These are phyloP conservation scores for Kryptolebias ocellatus DNA, from an alignment of 2,797 vertebrate genomes.

Conservation along the genomic window DNA sequence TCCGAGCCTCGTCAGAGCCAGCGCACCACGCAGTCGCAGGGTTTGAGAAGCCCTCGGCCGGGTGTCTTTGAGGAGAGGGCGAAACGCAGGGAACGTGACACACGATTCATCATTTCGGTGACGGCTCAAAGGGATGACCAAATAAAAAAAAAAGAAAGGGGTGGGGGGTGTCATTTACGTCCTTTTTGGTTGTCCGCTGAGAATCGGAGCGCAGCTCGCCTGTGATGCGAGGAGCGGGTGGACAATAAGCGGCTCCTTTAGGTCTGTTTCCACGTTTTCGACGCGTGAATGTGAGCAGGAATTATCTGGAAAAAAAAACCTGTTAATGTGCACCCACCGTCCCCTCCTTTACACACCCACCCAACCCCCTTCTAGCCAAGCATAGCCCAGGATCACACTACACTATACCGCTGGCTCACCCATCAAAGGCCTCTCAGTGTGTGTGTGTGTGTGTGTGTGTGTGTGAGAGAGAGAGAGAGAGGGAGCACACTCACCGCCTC, in stretches of 20 bases:
- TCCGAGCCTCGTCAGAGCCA: slow-evolving; percentile 32
- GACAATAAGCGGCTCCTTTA: slow-evolving; percentile 54
- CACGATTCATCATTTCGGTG: slow-evolving; percentile 15
- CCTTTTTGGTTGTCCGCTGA: slow-evolving; percentile 15
- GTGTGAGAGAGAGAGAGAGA: background rate
- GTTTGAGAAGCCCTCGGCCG: background rate
- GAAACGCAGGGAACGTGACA: slow-evolving; percentile 20
- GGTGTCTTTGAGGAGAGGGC: slow-evolving; percentile 8
- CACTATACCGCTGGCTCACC: slow-evolving; percentile 53
- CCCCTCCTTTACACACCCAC: slow-evolving; percentile 31
- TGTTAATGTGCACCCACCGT: slow-evolving; percentile 56
- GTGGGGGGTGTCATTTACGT: slow-evolving; percentile 20
- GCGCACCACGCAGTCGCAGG: slow-evolving; percentile 16
- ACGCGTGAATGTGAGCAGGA: slow-evolving; percentile 16
- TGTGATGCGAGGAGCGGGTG: slow-evolving; percentile 31
- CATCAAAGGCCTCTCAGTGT: slow-evolving; percentile 62
- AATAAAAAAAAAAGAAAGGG: no score
- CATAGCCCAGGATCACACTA: slow-evolving; percentile 60
- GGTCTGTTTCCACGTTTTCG: slow-evolving; percentile 25
- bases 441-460: slow-evolving; percentile 31
- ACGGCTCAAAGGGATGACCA: background rate
- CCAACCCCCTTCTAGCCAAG: slow-evolving; percentile 66
- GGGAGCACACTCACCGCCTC: slow-evolving; percentile 87
- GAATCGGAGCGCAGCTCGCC: slow-evolving; percentile 30
- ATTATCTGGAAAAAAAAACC: slow-evolving; percentile 48